Evolutionary conservation across 2,797 vertebrate species (phyloP).

Genomic region (Myripristis murdjan): DNA sequence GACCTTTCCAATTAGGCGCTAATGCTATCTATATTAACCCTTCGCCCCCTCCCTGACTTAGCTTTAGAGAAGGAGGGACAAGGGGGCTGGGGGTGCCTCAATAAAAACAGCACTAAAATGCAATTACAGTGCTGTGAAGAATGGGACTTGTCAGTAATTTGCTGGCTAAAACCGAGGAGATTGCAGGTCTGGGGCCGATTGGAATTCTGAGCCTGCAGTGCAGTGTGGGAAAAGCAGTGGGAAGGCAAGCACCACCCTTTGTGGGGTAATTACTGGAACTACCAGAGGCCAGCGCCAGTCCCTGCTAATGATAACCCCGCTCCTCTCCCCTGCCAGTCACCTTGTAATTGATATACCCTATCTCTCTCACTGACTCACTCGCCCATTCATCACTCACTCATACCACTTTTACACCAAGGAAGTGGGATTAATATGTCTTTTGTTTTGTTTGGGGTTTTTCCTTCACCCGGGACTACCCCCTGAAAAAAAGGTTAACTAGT

Average conservation of each 20-base stretch:
- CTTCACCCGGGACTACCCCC: too few species aligned
- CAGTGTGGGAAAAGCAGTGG: slow-evolving; percentile 90
- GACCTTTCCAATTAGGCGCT: slow-evolving; percentile 82
- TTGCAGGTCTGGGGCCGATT: slow-evolving; percentile 88
- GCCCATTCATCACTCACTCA: slow-evolving; percentile 56
- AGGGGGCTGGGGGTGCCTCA: slow-evolving; percentile 81
- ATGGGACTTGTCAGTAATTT: slow-evolving; percentile 89
- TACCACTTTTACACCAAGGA: too few species aligned
- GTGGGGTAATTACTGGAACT: slow-evolving; percentile 91
- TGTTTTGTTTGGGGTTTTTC: too few species aligned
- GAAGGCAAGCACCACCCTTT: slow-evolving; percentile 87
- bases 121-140: slow-evolving; percentile 89
- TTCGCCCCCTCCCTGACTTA: slow-evolving; percentile 74
- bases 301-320: slow-evolving; percentile 87
- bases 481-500: too few species aligned
- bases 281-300: slow-evolving; percentile 85
- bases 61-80: slow-evolving; percentile 79
- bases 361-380: slow-evolving; percentile 46
- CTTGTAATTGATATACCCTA: slow-evolving; percentile 81
- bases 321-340: slow-evolving; percentile 83
- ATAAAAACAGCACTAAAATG: slow-evolving; percentile 91
- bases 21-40: slow-evolving; percentile 86
- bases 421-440: too few species aligned
- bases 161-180: slow-evolving; percentile 88
- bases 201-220: slow-evolving; percentile 89